Evolutionary conservation across 2,113 vertebrate species (phyloP), one percentile per base, ranked within the genome.

Genomic region (Morone saxatilis): DNA sequence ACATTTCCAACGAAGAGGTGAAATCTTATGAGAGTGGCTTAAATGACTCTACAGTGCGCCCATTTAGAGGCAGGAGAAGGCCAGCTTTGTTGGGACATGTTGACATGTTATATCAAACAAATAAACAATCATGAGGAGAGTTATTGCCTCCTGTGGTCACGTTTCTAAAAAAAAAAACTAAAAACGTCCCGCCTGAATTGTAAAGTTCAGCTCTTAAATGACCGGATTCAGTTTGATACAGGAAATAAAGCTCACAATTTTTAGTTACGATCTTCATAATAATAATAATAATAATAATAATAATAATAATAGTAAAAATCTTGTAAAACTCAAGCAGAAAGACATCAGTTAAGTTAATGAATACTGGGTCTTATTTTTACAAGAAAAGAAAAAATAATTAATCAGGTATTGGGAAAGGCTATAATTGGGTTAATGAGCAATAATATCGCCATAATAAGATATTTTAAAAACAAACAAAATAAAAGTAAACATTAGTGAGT

Each of bases 41-140:
- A 85, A 91, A 93, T 91, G 81, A 90, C 86, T 93, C 80, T 48
- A 94, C 92, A 94, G 90, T 90, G 91, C 72, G 71, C 17, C 92
- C 91, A 94, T 95, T 95, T 94, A 94, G 78, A 84, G 74, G 68
- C 83, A 86, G 86, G 81, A 94, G 89, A 94, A 94, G 92, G 92
- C 76, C 88, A 67, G 87, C 92, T 92, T 85, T 95, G 94, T 95
- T 85, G 50, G 78, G 78, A 78, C 79, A 84, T 89, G 92, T 93
- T 94, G 92, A 95, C 93, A 93, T 84, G 80, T 85, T 87, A 65
- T 85, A 93, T 94, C 90, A 93, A 94, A 94, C 91, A 95, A 95
- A 94, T 94, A 94, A 94, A 94, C 92, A 94, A 92, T 91, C 86
- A 76, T 22, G 78, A 82, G 67, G 68, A 85, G 91, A 92, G 88